Evolutionary conservation across 2,888 invertebrate species (phyloP), one percentile per base, ranked within the genome.

Genomic region (Callyntrura guangdongensis): DNA sequence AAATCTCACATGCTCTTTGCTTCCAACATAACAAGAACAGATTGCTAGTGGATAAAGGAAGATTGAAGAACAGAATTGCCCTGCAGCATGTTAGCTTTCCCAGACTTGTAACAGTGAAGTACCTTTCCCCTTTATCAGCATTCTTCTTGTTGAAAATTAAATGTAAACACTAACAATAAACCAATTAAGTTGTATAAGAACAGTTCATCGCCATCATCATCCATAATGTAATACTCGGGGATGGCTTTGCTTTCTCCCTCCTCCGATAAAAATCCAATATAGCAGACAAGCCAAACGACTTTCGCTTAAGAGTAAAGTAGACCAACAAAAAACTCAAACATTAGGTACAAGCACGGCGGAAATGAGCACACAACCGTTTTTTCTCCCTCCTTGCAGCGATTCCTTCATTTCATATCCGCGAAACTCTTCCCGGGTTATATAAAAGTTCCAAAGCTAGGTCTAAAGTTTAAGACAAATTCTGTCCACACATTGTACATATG

Each of bases 101-200:
- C n/a, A n/a, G n/a, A 12, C 5, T 1, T 27, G 11, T 12, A 67
- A 12, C 27, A 53, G 53, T 12, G 67, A 27, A 64, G 61, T 61
- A 61, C n/a, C 61, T 61, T 61, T 17, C n/a, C 5, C 61, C 20
- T 20, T 61, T 20, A 61, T 53, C 53, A 61, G n/a, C 11, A 64
- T 9, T 22, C 2, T 22, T 25, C 64, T 8, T 25, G 25, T 64
- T 12, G 67, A 67, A 67, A 67, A 67, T 67, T 67, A 67, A 67
- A 67, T 67, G 67, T 67, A 67, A 67, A 67, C 67, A 67, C 27
- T 12, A 27, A 67, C 67, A 67, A 27, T n/a, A 67, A 27, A 1
- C 67, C 5, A 27, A 67, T 67, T 14, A 67, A 14, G 27, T 64
- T 64, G n/a, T n/a, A 67, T 20, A 5, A 27, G 36, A 36, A 36